Percentiles rank a stretch among this genome's conserved stretches.
These are phyloP conservation scores for Poeciliopsis gracilis DNA, from an alignment of 2,797 vertebrate genomes.

Conservation along the genomic window DNA sequence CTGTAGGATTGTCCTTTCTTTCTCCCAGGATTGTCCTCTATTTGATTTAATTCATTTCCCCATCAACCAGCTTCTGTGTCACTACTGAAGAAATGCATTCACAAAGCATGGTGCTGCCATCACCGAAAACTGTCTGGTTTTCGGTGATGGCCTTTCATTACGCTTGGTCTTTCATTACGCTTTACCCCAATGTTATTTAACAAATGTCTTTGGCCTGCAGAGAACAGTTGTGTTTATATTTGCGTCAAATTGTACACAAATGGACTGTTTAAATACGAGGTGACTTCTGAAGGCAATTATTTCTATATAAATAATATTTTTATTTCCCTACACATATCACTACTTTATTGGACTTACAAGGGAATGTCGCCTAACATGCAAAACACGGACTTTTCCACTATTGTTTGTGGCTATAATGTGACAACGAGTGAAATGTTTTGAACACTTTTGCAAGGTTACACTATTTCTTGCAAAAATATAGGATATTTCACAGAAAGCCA, in stretches of 20 bases:
- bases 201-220: too few relatives aligned
- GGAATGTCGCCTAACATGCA: neutral
- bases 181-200: too few relatives aligned
- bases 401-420: neutral
- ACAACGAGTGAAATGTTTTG: neutral
- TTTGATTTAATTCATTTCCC: neutral
- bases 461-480: slow-evolving; percentile 10
- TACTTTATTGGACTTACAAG: neutral
- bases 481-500: slow-evolving; percentile 7
- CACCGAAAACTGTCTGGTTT: neutral
- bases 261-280: neutral
- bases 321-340: too few relatives aligned
- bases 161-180: neutral
- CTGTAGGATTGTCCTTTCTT: neutral
- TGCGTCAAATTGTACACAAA: neutral
- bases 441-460: neutral
- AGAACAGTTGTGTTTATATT: neutral
- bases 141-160: neutral
- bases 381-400: neutral
- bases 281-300: neutral
- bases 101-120: neutral
- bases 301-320: neutral
- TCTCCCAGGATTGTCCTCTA: neutral
- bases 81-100: too few relatives aligned
- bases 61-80: too few relatives aligned